Evolutionary conservation across 2,888 invertebrate species (phyloP).

Genomic region (Yponomeuta cagnagella): DNA sequence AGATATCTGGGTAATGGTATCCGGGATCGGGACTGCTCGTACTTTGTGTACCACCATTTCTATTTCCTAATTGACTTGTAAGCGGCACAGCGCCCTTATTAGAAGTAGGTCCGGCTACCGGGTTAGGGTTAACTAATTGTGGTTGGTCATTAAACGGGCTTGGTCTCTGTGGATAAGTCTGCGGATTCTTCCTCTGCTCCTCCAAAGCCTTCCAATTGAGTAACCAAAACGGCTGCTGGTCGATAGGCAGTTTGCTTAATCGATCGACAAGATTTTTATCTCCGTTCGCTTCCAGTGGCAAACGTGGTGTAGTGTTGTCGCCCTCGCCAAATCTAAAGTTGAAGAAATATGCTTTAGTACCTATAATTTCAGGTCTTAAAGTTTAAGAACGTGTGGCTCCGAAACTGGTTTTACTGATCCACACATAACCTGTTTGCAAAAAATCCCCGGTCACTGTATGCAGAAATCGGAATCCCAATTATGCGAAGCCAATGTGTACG

Average conservation of each 20-base stretch:
- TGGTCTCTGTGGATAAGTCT: slow-evolving; percentile 50
- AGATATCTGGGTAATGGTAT: not conserved
- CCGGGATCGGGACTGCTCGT: not conserved
- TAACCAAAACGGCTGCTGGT: slow-evolving; percentile 84
- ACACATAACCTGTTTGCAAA: not conserved
- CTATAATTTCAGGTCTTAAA: not conserved
- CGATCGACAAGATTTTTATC: slow-evolving; percentile 77
- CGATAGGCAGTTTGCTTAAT: slow-evolving; percentile 79
- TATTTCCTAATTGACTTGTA: not conserved
- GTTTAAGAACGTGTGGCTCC: not conserved
- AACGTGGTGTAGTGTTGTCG: slow-evolving; percentile 43
- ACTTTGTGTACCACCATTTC: not conserved
- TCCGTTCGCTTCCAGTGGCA: slow-evolving; percentile 81
- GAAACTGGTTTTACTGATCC: not conserved
- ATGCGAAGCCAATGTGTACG: not conserved
- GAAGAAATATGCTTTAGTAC: not conserved
- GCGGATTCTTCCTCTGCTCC: slow-evolving; percentile 63
- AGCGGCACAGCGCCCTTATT: not conserved
- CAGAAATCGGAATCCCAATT: not conserved
- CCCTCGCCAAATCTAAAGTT: slow-evolving; percentile 51
- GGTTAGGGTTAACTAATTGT: not conserved
- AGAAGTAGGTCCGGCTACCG: slow-evolving; percentile 21
- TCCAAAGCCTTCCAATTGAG: slow-evolving; percentile 81
- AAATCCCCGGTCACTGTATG: not conserved
- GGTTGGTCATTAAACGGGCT: slow-evolving; percentile 32